Conservation (phyloP, 2,888 invertebrate genomes). For the Piscicola geometra region DNA sequence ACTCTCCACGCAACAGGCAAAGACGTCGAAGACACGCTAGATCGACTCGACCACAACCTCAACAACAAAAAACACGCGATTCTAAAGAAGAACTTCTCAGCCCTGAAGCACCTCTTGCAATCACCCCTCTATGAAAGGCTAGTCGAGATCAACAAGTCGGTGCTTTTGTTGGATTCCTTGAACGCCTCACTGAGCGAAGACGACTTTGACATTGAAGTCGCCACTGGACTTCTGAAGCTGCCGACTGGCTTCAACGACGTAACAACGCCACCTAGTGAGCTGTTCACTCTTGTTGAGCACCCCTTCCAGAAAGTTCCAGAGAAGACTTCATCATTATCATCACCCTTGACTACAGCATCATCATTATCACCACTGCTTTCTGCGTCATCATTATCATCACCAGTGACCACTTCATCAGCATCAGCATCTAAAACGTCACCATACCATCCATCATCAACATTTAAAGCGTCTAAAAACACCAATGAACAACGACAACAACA, state of each 20-base stretch:
- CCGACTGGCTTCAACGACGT: background rate
- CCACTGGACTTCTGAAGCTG: constrained; percentile 70
- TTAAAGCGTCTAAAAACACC: constrained; percentile 58
- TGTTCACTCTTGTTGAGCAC: background rate
- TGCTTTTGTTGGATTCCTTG: background rate
- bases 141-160: constrained; percentile 8
- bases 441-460: background rate
- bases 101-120: constrained; percentile 73
- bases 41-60: constrained; percentile 20
- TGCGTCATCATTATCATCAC: no score
- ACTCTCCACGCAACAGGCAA: background rate
- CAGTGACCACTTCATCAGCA: no score
- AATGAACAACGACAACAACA: constrained; percentile 49
- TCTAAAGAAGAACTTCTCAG: constrained; percentile 67
- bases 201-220: constrained; percentile 75
- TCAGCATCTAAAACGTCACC: no score
- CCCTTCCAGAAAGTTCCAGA: no score
- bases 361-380: no score
- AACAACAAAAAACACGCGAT: constrained; percentile 25
- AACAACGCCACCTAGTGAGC: background rate
- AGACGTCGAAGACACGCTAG: constrained; percentile 1
- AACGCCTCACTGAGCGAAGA: constrained; percentile 55
- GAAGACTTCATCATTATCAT: no score
- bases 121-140: constrained; percentile 86
- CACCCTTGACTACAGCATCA: no score